Base-by-base conservation (phyloP, 1,140 invertebrate genomes). In the Ceratoteleas bidentatus region DNA sequence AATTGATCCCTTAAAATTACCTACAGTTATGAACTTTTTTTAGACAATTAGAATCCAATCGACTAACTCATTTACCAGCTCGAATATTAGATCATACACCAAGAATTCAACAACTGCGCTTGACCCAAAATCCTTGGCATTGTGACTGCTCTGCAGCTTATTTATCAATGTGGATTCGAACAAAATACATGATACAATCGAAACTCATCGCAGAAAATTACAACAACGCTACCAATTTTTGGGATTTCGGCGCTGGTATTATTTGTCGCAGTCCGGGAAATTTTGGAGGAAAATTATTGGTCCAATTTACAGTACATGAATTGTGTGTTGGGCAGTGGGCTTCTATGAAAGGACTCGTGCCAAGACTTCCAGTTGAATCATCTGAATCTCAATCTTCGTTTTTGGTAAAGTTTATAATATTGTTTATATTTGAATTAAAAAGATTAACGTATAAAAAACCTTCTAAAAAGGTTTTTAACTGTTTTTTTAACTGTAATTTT, bases 51-150 rank as follows among this genome's bases (percentile, higher is more conserved):
- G 96, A 97, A 85, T 95, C 94, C 69, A 97, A 97, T 85, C 94
- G 95, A 86, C 93, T 97, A 58, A 94, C 94, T 36, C 94, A 93
- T 69, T 87, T 97, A 34, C 95, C 96, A 3, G 92, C 93, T 6
- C 93, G 95, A 13, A 93, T 94, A 0, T 89, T 97, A 16, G 95
- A 96, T 80, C 92, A 92, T 14, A 90, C 96, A 54, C 90, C 93
- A 0, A 93, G 94, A 38, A 90, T 97, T 47, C 91, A 94, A 3
- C 94, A 95, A 57, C 92, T 97, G 0, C 96, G 96, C 87, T 88
- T 97, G 14, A 94, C 94, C 0, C 95, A 95, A 79, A 97, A 97
- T 90, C 96, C 96, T 0, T 97, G 96, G 96, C 95, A 96, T 85
- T 97, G 96, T 82, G 96, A 97, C 86, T 97, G 96, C 85, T 93